These are phyloP conservation scores for Enteromius afrohamiltoni DNA, from an alignment of 2,797 vertebrate species.

Conservation along the genomic window DNA sequence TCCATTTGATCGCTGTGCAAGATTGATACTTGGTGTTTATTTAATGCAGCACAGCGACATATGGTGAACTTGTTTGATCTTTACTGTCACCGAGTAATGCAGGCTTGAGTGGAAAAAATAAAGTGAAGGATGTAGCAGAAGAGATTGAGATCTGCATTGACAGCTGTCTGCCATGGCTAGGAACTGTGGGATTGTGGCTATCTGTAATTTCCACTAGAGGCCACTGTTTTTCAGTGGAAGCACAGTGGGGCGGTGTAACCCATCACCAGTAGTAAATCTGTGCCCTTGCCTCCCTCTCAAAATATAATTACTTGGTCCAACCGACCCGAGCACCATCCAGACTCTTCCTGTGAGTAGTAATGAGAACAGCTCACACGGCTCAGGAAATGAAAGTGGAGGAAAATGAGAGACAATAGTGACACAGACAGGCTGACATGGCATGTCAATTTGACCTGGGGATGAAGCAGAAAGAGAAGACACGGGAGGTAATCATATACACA, in stretches of 20 bases:
- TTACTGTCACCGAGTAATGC: constrained; percentile 12
- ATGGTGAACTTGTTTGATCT: constrained; percentile 23
- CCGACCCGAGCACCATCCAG: not conserved
- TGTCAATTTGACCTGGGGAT: constrained; percentile 51
- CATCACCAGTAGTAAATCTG: constrained; percentile 28
- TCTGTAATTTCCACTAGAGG: constrained; percentile 46
- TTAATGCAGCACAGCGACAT: not conserved
- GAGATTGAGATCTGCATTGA: not conserved
- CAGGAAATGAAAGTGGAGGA: constrained; percentile 37
- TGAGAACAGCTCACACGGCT: constrained; percentile 45
- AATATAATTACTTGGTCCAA: constrained; percentile 48
- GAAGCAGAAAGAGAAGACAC: constrained; percentile 19
- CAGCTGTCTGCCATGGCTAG: constrained; percentile 24
- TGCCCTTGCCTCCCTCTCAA: constrained; percentile 48
- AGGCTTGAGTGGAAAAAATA: not conserved
- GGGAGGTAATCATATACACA: constrained; percentile 32
- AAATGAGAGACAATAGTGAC: constrained; percentile 43
- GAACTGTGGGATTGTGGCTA: constrained; percentile 17
- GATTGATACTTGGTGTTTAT: constrained; percentile 17
- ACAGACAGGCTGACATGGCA: constrained; percentile 18
- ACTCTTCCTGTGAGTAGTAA: constrained; percentile 45
- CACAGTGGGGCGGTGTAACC: not conserved
- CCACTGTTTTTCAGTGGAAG: constrained; percentile 35
- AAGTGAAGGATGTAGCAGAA: constrained; percentile 5
- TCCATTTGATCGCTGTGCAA: constrained; percentile 27